These are phyloP conservation scores for Argentina silus DNA, from an alignment of 2,797 vertebrate species.

Conservation along the genomic window DNA sequence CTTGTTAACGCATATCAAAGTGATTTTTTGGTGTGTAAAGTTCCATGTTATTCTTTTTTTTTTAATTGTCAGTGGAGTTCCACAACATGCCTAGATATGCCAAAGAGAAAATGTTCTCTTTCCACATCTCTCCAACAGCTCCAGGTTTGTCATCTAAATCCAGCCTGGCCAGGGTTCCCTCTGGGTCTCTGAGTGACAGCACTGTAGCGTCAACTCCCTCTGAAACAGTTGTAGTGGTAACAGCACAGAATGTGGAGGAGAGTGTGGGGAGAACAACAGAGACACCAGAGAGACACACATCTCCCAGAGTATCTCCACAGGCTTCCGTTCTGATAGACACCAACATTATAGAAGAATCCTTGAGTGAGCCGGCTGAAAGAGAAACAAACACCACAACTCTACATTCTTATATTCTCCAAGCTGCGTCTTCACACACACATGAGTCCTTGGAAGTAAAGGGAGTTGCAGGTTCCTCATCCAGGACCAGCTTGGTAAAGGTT, in stretches of 20 bases:
- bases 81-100: too few species aligned
- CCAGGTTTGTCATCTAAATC: background rate
- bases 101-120: background rate
- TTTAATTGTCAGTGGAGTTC: too few species aligned
- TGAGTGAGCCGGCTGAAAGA: background rate
- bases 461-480: too few species aligned
- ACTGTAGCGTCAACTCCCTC: background rate
- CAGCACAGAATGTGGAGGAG: slow-evolving; percentile 6
- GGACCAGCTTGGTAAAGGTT: too few species aligned
- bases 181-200: background rate
- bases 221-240: background rate
- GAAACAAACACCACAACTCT: background rate
- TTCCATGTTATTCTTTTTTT: background rate
- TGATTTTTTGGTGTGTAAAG: background rate
- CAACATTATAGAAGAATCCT: background rate
- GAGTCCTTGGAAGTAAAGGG: too few species aligned
- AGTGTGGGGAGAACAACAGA: slow-evolving; percentile 10
- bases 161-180: background rate
- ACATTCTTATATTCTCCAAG: background rate
- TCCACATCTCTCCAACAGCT: background rate
- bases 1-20: background rate
- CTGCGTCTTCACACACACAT: too few species aligned
- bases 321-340: background rate
- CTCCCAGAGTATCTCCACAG: slow-evolving; percentile 5
- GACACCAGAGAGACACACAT: slow-evolving; percentile 2